Base-by-base conservation (phyloP, 2,797 vertebrate species). In the Chelon auratus region DNA sequence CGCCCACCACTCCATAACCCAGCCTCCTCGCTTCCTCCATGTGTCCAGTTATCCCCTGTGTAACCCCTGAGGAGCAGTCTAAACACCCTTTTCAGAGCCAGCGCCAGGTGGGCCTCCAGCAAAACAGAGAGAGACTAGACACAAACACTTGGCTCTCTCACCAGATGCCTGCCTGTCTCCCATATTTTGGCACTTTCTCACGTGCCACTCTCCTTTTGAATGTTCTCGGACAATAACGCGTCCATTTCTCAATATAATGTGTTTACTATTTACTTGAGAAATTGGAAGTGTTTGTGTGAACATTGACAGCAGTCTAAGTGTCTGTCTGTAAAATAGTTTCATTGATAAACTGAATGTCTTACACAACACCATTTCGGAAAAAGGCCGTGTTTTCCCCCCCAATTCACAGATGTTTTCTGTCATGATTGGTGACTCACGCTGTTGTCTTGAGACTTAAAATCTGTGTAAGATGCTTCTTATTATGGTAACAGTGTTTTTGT, bases 71-170 rank as follows among this genome's bases (percentile, higher is more conserved):
- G 68, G 75, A 85, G 62, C 82, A 80, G 78, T 81, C 86, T 82
- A 85, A 91, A 87, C 82, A 89, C 39, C 2, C 51, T 72, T 75
- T 78, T 78, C 60, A 68, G 61, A 76, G 78, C 68, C 74, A 80
- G 65, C 53, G 67, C 47, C 74, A 64, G 55, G 80, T 65, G 64
- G 55, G 65, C 86, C 80, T 91, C 85, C 78, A 85, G 81, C 63
- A 78, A 88, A 89, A 89, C 86, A 82, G 24, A 78, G 58, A 22
- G 30, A 80, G 78, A 61, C 56, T 45, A 83, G 86, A 90, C 80
- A 80, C 76, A 88, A 89, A 87, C 80, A 75, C 42, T 40, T 59
- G 37, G 63, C 50, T 59, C 72, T 80, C 47, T 57, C 58, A 78
- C 68, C 60, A 54, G 72, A 72, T 79, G 75, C 62, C 74, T 15